Conservation (phyloP, 2,888 invertebrate genomes). For the Acanthosoma haemorrhoidale region DNA sequence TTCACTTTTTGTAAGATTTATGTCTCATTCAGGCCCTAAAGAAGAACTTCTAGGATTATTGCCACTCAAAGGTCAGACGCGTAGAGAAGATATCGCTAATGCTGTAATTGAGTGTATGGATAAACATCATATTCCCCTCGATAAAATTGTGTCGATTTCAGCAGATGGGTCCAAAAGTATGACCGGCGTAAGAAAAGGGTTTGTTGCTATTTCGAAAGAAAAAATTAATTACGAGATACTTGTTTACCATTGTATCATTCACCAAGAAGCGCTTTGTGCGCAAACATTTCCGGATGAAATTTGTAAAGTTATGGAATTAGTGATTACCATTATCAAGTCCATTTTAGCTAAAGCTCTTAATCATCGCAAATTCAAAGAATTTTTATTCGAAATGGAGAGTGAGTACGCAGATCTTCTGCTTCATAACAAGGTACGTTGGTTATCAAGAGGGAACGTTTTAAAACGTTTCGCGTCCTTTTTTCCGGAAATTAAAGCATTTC, state of each 20-base stretch:
- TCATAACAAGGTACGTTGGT: slow-evolving; percentile 23
- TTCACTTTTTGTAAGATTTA: slow-evolving; percentile 42
- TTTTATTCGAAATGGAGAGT: slow-evolving; percentile 43
- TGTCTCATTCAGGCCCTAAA: slow-evolving; percentile 39
- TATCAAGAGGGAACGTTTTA: slow-evolving; percentile 10
- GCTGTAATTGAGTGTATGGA: slow-evolving; percentile 38
- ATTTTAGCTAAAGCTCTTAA: slow-evolving; percentile 38
- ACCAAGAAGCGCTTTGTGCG: too few species aligned
- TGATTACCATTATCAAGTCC: slow-evolving; percentile 24
- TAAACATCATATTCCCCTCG: slow-evolving; percentile 34
- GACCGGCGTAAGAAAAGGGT: slow-evolving; percentile 41
- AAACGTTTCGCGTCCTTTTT: slow-evolving; percentile 13
- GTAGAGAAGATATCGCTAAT: slow-evolving; percentile 42
- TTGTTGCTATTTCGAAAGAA: slow-evolving; percentile 31
- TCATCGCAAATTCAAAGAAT: slow-evolving; percentile 42
- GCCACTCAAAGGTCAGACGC: slow-evolving; percentile 37
- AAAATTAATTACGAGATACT: slow-evolving; percentile 41
- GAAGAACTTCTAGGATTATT: slow-evolving; percentile 40
- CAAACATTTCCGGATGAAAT: too few species aligned
- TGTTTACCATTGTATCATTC: slow-evolving; percentile 43
- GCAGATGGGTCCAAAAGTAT: slow-evolving; percentile 43
- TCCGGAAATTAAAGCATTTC: slow-evolving; percentile 41
- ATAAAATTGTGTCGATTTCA: slow-evolving; percentile 41
- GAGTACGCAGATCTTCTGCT: slow-evolving; percentile 39
- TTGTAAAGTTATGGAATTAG: slow-evolving; percentile 34